These are phyloP conservation scores for Stomorhina lunata DNA, from an alignment of 2,888 invertebrate genomes.

Conservation along the genomic window DNA sequence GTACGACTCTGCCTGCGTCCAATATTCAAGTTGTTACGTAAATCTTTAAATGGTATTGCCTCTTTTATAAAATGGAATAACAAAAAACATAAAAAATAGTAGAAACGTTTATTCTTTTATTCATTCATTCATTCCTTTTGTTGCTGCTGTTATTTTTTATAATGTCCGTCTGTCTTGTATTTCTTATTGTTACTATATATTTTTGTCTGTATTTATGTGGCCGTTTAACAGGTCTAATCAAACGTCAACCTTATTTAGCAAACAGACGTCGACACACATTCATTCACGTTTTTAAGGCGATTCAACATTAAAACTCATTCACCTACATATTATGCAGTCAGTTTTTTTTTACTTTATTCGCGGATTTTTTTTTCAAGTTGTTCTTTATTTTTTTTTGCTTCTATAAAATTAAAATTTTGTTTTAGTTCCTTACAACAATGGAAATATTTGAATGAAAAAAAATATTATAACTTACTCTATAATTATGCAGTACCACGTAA, in stretches of 20 bases:
- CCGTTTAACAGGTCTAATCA: slow-evolving; percentile 44
- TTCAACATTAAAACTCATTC: slow-evolving; percentile 33
- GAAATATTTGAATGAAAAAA: too few species aligned
- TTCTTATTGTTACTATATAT: background rate
- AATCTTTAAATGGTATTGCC: slow-evolving; percentile 23
- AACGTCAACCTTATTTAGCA: slow-evolving; percentile 56
- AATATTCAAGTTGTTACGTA: background rate
- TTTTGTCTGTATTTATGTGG: background rate
- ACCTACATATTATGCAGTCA: slow-evolving; percentile 63
- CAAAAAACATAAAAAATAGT: background rate
- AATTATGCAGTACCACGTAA: too few species aligned
- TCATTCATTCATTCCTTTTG: background rate
- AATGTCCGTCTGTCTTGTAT: background rate
- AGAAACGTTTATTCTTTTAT: background rate
- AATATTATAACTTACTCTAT: too few species aligned
- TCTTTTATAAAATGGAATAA: background rate
- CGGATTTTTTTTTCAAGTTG: background rate
- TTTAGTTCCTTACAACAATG: background rate
- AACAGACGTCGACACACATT: slow-evolving; percentile 46
- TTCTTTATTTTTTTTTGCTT: background rate
- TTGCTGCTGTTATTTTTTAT: background rate
- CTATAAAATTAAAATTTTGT: background rate
- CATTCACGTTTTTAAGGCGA: slow-evolving; percentile 46
- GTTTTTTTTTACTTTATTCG: too few species aligned
- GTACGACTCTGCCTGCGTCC: background rate